Base-by-base conservation (phyloP, 2,888 invertebrate species). In the Brassicogethes aeneus region DNA sequence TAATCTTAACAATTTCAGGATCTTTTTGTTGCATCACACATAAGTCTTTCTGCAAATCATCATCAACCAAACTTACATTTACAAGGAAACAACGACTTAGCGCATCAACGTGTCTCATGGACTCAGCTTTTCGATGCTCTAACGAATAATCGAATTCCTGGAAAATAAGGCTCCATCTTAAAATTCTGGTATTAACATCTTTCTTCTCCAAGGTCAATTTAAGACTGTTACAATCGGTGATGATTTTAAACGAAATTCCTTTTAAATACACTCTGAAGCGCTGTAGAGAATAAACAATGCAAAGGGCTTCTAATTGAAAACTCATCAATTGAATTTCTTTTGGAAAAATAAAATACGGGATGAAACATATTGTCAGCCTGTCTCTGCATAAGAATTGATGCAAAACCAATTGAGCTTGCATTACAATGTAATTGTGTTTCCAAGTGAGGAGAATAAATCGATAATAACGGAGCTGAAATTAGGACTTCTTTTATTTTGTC, bases 191-290 rank as follows among this genome's bases (percentile, higher is more conserved):
- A 30, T 37, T 37, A 30, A 37, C 16, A 14, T 37, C 37, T 37
- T 31, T 37, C 17, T 37, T 37, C 12, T 37, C 30, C 15, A 37
- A 37, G 5, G 37, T 30, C 15, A 15, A 16, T 37, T 37, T 37
- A 12, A 37, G 17, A 13, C 37, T 29, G 29, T 37, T 37, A 10
- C 30, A 37, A 29, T 37, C 30, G 14, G 29, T 37, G 16, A 37
- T 30, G 23, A 37, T 23, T 3, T 37, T 37, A 15, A 37, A 37
- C 8, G 12, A 8, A 29, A 23, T 29, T 29, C 37, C 37, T 29
- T 37, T 23, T 15, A 37, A n/a, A 37, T 37, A 37, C 15, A 37
- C 37, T 12, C 29, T 17, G 16, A 37, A 37, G 15, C 29, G 17
- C 30, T 37, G 29, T 23, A 37, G 30, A 2, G 37, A 37, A 23